Evolutionary conservation across 2,113 vertebrate genomes (phyloP).

Genomic region (Xenus cinereus): DNA sequence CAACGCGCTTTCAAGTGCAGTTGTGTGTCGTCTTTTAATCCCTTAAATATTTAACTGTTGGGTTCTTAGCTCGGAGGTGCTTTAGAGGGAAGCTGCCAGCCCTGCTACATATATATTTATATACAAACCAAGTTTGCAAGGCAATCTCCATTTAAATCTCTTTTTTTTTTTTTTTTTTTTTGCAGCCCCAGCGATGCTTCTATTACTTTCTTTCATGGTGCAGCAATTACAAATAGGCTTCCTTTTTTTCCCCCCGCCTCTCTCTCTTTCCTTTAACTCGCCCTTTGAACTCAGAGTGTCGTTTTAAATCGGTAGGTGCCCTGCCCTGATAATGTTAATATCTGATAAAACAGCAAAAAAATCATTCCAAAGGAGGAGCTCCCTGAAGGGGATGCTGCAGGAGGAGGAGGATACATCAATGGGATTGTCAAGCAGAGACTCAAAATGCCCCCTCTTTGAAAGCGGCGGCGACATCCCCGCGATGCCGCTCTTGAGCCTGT

Average conservation of each 20-base stretch:
- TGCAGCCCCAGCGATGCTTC: not conserved
- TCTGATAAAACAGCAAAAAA: not conserved
- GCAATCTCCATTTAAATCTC: not conserved
- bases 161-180: not conserved
- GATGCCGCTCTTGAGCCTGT: not conserved
- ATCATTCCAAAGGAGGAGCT: not conserved
- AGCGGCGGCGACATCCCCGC: not conserved
- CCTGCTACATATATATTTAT: not conserved
- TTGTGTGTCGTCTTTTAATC: not conserved
- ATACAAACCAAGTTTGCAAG: not conserved
- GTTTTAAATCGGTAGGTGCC: not conserved
- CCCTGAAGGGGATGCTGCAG: not conserved
- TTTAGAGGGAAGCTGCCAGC: not conserved
- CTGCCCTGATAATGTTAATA: not conserved
- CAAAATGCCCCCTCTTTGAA: not conserved
- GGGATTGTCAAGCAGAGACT: not conserved
- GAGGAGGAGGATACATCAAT: not conserved
- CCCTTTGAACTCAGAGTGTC: not conserved
- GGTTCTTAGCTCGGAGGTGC: not conserved
- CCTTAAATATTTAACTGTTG: not conserved
- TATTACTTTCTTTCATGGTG: not conserved
- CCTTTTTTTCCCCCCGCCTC: not conserved
- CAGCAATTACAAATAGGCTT: not conserved
- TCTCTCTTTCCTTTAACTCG: not conserved
- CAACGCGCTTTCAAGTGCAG: rapidly evolving